These are phyloP conservation scores for Symphodus melops DNA, from an alignment of 2,113 vertebrate genomes.

Conservation along the genomic window DNA sequence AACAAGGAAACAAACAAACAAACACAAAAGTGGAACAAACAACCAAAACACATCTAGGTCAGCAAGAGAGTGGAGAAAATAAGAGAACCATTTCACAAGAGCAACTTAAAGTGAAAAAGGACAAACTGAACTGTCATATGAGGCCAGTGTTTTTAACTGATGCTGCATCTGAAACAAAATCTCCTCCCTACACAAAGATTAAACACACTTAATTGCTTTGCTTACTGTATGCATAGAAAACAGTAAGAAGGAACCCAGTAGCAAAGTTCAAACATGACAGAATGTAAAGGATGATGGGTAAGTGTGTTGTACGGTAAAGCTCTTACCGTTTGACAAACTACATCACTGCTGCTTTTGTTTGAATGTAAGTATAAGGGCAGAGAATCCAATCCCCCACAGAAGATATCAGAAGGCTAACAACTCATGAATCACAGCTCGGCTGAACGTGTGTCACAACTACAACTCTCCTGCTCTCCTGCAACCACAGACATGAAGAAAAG, in stretches of 20 bases:
- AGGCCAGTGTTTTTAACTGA: conserved; percentile 62
- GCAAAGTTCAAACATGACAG: conserved; percentile 13
- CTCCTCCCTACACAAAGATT: conserved; percentile 83
- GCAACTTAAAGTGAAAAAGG: conserved; percentile 59
- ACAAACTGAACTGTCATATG: conserved; percentile 54
- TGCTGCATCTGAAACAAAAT: conserved; percentile 94
- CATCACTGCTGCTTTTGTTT: conserved; percentile 14
- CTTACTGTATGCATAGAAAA: conserved; percentile 45
- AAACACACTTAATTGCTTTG: conserved; percentile 86
- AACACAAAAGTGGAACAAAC: conserved; percentile 33
- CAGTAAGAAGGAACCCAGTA: conserved; percentile 38
- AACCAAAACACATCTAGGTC: conserved; percentile 71
- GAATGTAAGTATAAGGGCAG: neutral
- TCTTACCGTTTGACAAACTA: conserved; percentile 4
- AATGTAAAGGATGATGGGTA: neutral
- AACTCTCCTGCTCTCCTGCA: conserved; percentile 43
- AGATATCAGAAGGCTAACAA: conserved; percentile 50
- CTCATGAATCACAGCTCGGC: conserved; percentile 67
- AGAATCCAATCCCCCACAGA: too few relatives aligned
- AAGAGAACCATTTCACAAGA: conserved; percentile 70
- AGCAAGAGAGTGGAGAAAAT: conserved; percentile 64
- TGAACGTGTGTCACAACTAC: conserved; percentile 61
- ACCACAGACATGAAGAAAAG: conserved; percentile 72
- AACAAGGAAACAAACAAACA: neutral
- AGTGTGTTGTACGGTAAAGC: neutral